Conservation (phyloP, 1,140 invertebrate species). For the Trinorchestia longiramus region DNA sequence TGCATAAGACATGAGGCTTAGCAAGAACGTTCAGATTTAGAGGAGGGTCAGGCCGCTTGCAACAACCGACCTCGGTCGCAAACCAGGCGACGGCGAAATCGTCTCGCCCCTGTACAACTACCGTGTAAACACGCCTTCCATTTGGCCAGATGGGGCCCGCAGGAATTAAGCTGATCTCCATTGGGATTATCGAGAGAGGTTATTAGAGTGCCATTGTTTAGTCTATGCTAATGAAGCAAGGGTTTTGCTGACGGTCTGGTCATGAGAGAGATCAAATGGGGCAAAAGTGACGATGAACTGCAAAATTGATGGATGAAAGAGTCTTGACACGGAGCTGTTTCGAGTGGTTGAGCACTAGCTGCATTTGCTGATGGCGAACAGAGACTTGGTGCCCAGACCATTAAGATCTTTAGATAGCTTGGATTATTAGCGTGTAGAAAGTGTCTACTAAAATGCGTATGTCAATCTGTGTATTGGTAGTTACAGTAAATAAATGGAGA, state of each 20-base stretch:
- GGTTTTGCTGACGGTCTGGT: not conserved
- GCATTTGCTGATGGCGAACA: not conserved
- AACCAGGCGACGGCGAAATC: not conserved
- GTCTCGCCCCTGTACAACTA: not conserved
- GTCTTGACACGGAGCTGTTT: not conserved
- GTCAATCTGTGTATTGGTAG: too few relatives aligned
- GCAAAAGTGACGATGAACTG: not conserved
- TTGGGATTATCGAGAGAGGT: constrained; percentile 40
- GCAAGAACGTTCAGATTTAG: not conserved
- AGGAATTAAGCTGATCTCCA: constrained; percentile 24
- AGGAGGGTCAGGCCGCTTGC: not conserved
- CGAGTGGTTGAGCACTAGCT: not conserved
- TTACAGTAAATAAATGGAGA: too few relatives aligned
- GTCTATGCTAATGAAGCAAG: not conserved
- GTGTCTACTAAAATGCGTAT: too few relatives aligned
- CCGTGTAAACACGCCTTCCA: constrained; percentile 36
- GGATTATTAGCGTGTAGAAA: too few relatives aligned
- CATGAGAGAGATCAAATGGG: not conserved
- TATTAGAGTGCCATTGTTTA: constrained; percentile 17
- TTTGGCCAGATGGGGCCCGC: not conserved
- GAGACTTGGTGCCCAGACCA: not conserved
- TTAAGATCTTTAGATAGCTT: too few relatives aligned
- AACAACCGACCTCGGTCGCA: too few relatives aligned
- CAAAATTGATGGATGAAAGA: not conserved
- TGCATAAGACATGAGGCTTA: constrained; percentile 7